A percentile compares a stretch with the other conserved stretches of the same genome.
Conservation (phyloP, 2,888 invertebrate species). For the Boloria euphrosyne region DNA sequence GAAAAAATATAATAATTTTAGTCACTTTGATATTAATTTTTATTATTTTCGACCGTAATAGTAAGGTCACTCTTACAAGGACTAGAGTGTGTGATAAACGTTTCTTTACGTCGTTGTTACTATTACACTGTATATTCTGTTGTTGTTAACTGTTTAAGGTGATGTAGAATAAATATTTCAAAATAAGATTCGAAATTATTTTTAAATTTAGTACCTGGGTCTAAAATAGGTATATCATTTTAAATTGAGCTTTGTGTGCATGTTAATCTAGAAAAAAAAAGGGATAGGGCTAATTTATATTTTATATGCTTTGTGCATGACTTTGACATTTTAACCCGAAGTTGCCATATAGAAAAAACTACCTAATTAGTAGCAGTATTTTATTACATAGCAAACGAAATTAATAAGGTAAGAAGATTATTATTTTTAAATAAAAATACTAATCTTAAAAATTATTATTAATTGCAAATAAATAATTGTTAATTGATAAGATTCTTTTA, state of each 20-base stretch:
- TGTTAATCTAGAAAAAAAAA: conserved; percentile 3
- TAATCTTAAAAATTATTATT: neutral
- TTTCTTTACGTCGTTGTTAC: conserved; percentile 72
- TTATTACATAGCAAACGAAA: conserved; percentile 8
- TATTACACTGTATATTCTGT: conserved; percentile 77
- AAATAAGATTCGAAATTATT: conserved; percentile 42
- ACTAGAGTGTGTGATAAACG: conserved; percentile 59
- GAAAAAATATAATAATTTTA: too few relatives aligned
- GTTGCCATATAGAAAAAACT: conserved; percentile 45
- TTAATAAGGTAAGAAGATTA: conserved; percentile 9
- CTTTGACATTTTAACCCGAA: conserved; percentile 20
- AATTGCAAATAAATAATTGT: neutral
- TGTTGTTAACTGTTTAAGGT: conserved; percentile 79
- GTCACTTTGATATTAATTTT: neutral
- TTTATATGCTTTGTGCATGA: conserved; percentile 31
- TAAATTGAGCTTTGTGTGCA: neutral
- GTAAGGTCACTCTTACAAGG: conserved; percentile 61
- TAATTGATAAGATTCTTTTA: neutral
- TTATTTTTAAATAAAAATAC: neutral
- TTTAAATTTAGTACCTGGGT: neutral
- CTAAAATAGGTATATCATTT: too few relatives aligned
- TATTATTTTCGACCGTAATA: neutral
- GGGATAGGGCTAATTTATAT: neutral
- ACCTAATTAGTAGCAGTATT: conserved; percentile 1
- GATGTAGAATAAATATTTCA: conserved; percentile 73